Evolutionary conservation across 2,797 vertebrate genomes (phyloP).

Genomic region (Melanotaenia parkinsoni): DNA sequence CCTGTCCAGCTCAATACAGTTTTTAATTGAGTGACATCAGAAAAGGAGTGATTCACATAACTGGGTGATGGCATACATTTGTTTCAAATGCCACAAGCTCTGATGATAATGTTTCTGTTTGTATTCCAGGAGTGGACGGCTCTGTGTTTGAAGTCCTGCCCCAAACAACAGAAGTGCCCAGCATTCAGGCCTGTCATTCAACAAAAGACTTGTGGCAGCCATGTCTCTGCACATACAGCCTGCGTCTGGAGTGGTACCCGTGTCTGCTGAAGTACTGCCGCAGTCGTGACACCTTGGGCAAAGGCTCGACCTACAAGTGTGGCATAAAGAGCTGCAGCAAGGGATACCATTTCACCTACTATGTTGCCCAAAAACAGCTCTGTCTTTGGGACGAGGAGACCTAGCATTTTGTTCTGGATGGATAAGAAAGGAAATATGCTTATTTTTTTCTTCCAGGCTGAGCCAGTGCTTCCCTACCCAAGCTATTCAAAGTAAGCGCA

Average conservation of each 20-base stretch:
- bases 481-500: slow-evolving; percentile 42
- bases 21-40: slow-evolving; percentile 54
- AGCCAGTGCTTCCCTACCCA: slow-evolving; percentile 33
- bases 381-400: slow-evolving; percentile 96
- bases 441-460: slow-evolving; percentile 6
- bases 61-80: slow-evolving; percentile 28
- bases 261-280: slow-evolving; percentile 97
- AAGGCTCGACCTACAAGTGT: slow-evolving; percentile 91
- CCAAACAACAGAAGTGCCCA: slow-evolving; percentile 75
- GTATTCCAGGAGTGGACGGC: slow-evolving; percentile 86
- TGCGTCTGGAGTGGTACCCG: slow-evolving; percentile 96
- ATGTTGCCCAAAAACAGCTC: slow-evolving; percentile 91
- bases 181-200: slow-evolving; percentile 84
- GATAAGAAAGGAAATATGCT: slow-evolving; percentile 14
- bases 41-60: slow-evolving; percentile 26
- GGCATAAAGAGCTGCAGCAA: slow-evolving; percentile 99
- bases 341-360: slow-evolving; percentile 92
- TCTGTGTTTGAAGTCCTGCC: slow-evolving; percentile 92
- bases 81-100: slow-evolving; percentile 32
- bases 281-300: slow-evolving; percentile 85
- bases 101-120: slow-evolving; percentile 21
- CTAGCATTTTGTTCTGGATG: slow-evolving; percentile 72
- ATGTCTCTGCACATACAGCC: slow-evolving; percentile 89
- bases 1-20: slow-evolving; percentile 26
- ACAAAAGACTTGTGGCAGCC: slow-evolving; percentile 88